A percentile compares a stretch with the other conserved stretches of the same genome.
These are phyloP conservation scores for Gasterosteus nipponicus DNA, from an alignment of 2,113 vertebrate species.

Conservation along the genomic window DNA sequence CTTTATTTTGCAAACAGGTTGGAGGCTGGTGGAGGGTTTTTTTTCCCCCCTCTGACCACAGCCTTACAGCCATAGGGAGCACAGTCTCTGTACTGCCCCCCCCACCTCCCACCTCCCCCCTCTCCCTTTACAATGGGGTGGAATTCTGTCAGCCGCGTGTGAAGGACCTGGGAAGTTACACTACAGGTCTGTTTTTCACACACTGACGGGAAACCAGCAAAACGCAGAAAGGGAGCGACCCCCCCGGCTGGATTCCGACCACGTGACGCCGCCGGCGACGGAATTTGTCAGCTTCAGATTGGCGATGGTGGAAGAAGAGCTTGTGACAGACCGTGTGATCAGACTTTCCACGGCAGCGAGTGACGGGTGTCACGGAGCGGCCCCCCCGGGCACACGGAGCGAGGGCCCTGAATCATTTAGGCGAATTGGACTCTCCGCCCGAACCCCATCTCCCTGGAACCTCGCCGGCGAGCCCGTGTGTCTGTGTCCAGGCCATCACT, in stretches of 20 bases:
- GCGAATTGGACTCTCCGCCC: constrained; percentile 64
- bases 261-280: no score
- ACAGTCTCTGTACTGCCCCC: neutral
- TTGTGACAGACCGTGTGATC: neutral
- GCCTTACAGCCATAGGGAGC: neutral
- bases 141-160: constrained; percentile 50
- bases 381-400: constrained; percentile 12
- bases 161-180: constrained; percentile 38
- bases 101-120: no score
- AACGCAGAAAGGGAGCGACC: no score
- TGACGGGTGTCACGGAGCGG: constrained; percentile 19
- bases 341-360: constrained; percentile 7
- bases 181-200: constrained; percentile 39
- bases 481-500: constrained; percentile 67
- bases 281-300: neutral
- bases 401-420: constrained; percentile 74
- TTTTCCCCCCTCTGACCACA: neutral
- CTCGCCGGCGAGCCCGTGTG: constrained; percentile 56
- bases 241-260: neutral
- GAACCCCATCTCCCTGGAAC: constrained; percentile 56
- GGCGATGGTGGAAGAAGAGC: neutral
- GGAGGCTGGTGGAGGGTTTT: constrained; percentile 9
- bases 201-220: constrained; percentile 28
- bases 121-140: constrained; percentile 18
- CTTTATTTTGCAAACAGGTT: constrained; percentile 8